phyloP scores from a whole-genome alignment of 1,140 invertebrate genomes.

The Phenacoccus solenopsis region DNA sequence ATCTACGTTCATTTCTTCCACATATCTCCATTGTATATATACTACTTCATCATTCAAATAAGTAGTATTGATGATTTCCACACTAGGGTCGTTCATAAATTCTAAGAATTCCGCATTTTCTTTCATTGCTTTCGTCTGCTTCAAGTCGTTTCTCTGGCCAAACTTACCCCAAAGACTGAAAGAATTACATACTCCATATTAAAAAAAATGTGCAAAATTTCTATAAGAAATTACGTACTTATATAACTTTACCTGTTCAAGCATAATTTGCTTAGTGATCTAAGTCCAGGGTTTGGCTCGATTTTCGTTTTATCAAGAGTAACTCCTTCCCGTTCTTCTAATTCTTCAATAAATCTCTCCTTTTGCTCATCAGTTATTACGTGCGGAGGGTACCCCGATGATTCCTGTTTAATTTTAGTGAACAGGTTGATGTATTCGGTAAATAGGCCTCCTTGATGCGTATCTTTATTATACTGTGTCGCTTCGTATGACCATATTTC shows the following conservation, averaged over 20 bases:
- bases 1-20: no score
- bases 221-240: no score
- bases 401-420: conserved; percentile 32
- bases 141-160: no score
- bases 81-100: no score
- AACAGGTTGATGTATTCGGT: conserved; percentile 29
- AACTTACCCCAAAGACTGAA: no score
- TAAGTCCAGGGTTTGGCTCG: conserved; percentile 30
- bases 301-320: conserved; percentile 30
- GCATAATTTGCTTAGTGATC: conserved; percentile 57
- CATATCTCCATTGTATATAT: no score
- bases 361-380: conserved; percentile 27
- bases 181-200: no score
- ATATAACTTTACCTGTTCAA: conserved; percentile 58
- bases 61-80: no score
- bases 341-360: conserved; percentile 31
- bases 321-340: conserved; percentile 31
- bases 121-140: no score
- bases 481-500: conserved; percentile 34
- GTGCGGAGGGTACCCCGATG: conserved; percentile 28
- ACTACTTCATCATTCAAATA: no score
- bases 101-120: no score
- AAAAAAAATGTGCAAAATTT: no score
- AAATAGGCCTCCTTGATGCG: conserved; percentile 27
- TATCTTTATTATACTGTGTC: conserved; percentile 16